Evolutionary conservation across 35 echinoderm and acorn worm species (phyloP).

Genomic region (Apostichopus japonicus): DNA sequence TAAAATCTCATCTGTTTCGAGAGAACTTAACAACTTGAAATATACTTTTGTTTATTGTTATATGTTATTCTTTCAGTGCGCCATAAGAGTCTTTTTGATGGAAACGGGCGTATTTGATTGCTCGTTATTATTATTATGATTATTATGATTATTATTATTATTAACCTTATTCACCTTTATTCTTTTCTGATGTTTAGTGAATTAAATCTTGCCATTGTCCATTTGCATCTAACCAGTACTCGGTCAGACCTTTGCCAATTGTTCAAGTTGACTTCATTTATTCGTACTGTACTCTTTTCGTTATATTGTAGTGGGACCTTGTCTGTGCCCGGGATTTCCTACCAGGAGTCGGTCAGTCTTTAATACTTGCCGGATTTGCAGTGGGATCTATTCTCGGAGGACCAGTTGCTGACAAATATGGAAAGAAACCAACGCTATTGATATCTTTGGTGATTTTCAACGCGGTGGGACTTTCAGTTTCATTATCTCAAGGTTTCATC

Average conservation of each 20-base stretch:
- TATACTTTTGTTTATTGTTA: no score
- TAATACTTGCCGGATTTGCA: constrained; percentile 15
- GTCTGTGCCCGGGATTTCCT: constrained; percentile 5
- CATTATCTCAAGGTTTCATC: neutral
- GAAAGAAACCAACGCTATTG: constrained; percentile 14
- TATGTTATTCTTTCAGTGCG: no score
- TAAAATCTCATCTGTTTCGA: no score
- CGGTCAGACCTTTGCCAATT: neutral
- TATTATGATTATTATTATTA: no score
- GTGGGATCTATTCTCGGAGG: constrained; percentile 13
- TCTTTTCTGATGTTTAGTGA: no score
- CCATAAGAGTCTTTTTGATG: no score
- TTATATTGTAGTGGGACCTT: constrained; percentile 11
- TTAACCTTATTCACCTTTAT: no score
- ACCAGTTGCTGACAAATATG: constrained; percentile 16
- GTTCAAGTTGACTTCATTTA: neutral
- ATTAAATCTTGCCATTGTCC: no score
- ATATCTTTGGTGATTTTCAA: constrained; percentile 5
- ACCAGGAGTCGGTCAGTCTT: constrained; percentile 1
- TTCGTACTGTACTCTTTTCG: neutral
- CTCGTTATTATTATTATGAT: no score
- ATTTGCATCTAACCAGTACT: no score
- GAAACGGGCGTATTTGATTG: no score
- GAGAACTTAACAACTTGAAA: no score
- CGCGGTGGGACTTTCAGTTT: neutral